Base-by-base conservation (phyloP, 2,888 invertebrate species). In the Watsonalla cultraria region DNA sequence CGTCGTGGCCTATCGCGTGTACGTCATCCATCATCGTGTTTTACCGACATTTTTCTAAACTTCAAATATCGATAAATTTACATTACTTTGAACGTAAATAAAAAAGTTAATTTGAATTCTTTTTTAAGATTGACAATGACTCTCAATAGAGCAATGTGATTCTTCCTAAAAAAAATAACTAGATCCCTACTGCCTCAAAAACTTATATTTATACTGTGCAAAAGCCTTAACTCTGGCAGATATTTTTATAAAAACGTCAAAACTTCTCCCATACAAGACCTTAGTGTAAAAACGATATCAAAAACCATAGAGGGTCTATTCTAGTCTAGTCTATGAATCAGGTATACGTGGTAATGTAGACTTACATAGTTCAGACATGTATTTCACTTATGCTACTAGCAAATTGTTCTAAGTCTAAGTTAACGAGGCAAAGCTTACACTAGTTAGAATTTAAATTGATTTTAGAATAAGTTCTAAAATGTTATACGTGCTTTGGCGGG, bases 341-440 rank as follows among this genome's bases (percentile, higher is more conserved):
- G 83, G 85, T 84, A 83, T 81, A 79, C 72, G 63, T 62, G 69
- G 66, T 69, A 65, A 66, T 76, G 78, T 74, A 78, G 73, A 74
- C 64, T 55, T 56, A 92, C 92, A 92, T 92, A 92, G 92, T 91
- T 92, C 92, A 93, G 93, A 92, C 93, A 92, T 93, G 91, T 91
- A 85, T 88, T 90, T 82, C 68, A 69, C 85, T 88, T 84, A 83
- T 60, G 59, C 79, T 82, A 84, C 72, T 65, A 70, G 66, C 66
- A 74, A 60, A 65, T 68, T 65, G 62, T 58, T 60, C 61, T 69
- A 66, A 68, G 61, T 61, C 52, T 55, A 53, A 52, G 54, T 54
- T n/a, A 49, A 39, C 37, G 49, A 49, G 37, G 15, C 49, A 39
- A 39, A 37, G 15, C n/a, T 37, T 15, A 14, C 34, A 34, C 35